These are phyloP conservation scores for Pelobates cultripes DNA, from an alignment of 2,797 vertebrate species.

Conservation along the genomic window DNA sequence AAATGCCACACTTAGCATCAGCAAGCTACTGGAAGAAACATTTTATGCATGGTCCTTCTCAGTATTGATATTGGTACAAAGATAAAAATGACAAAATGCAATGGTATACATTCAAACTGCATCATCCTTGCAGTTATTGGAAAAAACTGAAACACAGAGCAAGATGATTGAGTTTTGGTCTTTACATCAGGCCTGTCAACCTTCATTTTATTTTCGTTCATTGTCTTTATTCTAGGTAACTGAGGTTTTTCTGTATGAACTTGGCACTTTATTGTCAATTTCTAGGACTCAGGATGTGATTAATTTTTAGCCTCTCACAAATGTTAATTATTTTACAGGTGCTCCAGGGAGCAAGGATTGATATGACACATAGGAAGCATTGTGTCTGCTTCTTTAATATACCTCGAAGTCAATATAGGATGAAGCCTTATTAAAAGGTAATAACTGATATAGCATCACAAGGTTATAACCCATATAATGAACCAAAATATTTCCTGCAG, in stretches of 20 bases:
- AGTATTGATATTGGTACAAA: too few species aligned
- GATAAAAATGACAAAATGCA: too few species aligned
- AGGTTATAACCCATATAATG: constrained; percentile 24
- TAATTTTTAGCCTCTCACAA: constrained; percentile 41
- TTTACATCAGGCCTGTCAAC: constrained; percentile 8
- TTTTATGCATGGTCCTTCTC: too few species aligned
- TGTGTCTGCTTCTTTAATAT: constrained; percentile 40
- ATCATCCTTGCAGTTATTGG: neutral
- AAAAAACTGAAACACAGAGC: neutral
- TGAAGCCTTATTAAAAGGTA: constrained; percentile 50
- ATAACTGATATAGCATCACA: constrained; percentile 49
- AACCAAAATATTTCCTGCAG: constrained; percentile 3
- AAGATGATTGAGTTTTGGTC: neutral
- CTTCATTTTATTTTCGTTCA: constrained; percentile 4
- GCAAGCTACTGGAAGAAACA: too few species aligned
- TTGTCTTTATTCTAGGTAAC: constrained; percentile 35
- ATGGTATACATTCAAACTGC: too few species aligned
- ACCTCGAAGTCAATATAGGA: constrained; percentile 47
- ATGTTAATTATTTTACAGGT: constrained; percentile 30
- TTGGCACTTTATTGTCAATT: constrained; percentile 46
- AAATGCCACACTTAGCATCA: too few species aligned
- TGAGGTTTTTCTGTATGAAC: constrained; percentile 41
- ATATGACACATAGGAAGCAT: constrained; percentile 51
- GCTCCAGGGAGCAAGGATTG: constrained; percentile 31
- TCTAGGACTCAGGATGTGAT: constrained; percentile 47